These are phyloP conservation scores for Apoderus coryli DNA, from an alignment of 2,888 invertebrate species.

Conservation along the genomic window DNA sequence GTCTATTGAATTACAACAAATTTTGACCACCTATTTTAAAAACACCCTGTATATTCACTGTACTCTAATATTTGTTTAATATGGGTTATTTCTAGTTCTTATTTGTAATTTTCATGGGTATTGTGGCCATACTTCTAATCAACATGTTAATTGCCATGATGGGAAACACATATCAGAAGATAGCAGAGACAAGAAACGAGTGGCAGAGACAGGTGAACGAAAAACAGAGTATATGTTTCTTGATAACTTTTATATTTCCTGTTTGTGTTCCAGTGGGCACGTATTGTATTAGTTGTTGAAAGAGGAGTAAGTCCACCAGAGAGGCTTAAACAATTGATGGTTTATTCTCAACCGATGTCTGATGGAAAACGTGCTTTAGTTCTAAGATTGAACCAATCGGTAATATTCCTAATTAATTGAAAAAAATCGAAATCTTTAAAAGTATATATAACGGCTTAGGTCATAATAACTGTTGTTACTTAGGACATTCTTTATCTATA, in stretches of 20 bases:
- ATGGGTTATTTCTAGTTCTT: constrained; percentile 48
- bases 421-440: too few relatives aligned
- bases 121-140: constrained; percentile 86
- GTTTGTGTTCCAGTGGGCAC: constrained; percentile 97
- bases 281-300: constrained; percentile 93
- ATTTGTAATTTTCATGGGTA: constrained; percentile 95
- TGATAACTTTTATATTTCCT: constrained; percentile 4
- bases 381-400: constrained; percentile 76
- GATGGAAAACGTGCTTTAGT: constrained; percentile 76
- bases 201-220: constrained; percentile 79
- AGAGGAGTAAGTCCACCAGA: constrained; percentile 88
- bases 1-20: too few relatives aligned
- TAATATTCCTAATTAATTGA: too few relatives aligned
- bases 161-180: constrained; percentile 98
- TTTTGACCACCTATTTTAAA: too few relatives aligned
- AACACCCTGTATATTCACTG: too few relatives aligned
- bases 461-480: constrained; percentile 7
- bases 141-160: constrained; percentile 99
- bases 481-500: too few relatives aligned
- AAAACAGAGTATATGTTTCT: constrained; percentile 6
- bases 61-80: constrained; percentile 1
- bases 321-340: constrained; percentile 68
- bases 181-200: constrained; percentile 92
- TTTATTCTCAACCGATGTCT: constrained; percentile 91
- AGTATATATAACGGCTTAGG: too few relatives aligned